Percentiles rank a stretch among this genome's conserved stretches.
Evolutionary conservation across 2,113 vertebrate genomes (phyloP).

Genomic region (Paracanthobrama guichenoti): DNA sequence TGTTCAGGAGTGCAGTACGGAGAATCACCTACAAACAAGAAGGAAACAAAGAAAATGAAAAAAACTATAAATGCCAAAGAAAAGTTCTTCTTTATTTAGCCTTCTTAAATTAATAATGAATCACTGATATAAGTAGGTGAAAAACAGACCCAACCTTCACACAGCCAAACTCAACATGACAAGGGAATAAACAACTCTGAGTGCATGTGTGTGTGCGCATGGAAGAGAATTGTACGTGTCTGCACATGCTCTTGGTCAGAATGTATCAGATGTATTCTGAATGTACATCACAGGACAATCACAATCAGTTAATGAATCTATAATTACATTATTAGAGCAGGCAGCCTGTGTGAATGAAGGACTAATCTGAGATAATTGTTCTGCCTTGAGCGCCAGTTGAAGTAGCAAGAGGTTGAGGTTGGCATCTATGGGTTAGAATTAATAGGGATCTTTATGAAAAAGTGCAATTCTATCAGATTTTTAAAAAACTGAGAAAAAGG

Average conservation of each 20-base stretch:
- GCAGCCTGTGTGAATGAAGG: neutral
- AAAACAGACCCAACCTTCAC: slow-evolving; percentile 4
- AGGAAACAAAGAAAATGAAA: slow-evolving; percentile 8
- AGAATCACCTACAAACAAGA: slow-evolving; percentile 83
- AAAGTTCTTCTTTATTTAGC: slow-evolving; percentile 5
- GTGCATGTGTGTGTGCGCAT: slow-evolving; percentile 4
- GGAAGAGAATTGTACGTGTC: neutral
- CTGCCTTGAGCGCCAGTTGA: neutral
- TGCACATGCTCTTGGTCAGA: neutral
- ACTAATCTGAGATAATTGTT: slow-evolving; percentile 37
- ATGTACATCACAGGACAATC: slow-evolving; percentile 10
- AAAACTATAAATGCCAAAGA: neutral
- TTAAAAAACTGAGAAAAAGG: too few relatives aligned
- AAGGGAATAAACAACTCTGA: slow-evolving; percentile 13
- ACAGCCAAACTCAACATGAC: neutral
- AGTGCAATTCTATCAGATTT: neutral
- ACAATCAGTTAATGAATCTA: neutral
- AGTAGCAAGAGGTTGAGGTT: neutral
- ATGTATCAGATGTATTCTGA: neutral
- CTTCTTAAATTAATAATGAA: slow-evolving; percentile 33
- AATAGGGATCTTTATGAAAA: neutral
- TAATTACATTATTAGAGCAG: slow-evolving; percentile 32
- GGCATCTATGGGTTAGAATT: neutral
- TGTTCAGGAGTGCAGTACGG: slow-evolving; percentile 98
- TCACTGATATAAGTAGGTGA: neutral